Evolutionary conservation across 2,888 invertebrate species (phyloP).

Genomic region (Eupeodes luniger): DNA sequence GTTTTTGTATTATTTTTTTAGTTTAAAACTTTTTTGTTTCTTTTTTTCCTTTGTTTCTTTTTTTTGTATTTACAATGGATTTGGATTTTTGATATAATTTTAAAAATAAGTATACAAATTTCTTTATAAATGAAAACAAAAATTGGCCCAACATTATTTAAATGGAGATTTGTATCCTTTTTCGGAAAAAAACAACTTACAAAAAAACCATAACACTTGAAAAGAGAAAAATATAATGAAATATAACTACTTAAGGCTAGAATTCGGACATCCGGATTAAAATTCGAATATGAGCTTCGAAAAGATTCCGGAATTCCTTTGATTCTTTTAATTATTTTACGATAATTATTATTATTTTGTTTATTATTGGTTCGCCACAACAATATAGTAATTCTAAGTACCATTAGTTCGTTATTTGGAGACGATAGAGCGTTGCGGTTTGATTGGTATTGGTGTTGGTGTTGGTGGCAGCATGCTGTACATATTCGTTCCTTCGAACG

Average conservation of each 20-base stretch:
- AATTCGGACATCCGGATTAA: constrained; percentile 38
- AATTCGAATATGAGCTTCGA: constrained; percentile 49
- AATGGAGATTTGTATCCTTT: constrained; percentile 35
- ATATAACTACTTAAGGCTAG: constrained; percentile 72
- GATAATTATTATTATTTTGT: constrained; percentile 15
- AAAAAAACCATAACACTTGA: constrained; percentile 67
- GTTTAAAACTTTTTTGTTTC: constrained; percentile 21
- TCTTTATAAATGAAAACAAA: constrained; percentile 22
- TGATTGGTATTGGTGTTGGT: constrained; percentile 39
- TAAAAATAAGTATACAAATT: constrained; percentile 10
- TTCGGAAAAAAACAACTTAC: constrained; percentile 30
- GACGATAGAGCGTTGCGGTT: constrained; percentile 41
- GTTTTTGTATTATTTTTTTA: constrained; percentile 22
- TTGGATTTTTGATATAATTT: constrained; percentile 20
- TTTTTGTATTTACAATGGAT: constrained; percentile 59
- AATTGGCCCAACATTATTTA: constrained; percentile 53
- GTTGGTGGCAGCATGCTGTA: constrained; percentile 48
- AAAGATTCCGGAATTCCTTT: constrained; percentile 36
- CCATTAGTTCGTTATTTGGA: constrained; percentile 49
- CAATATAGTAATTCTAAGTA: constrained; percentile 44
- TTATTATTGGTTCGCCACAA: constrained; percentile 51
- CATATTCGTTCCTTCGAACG: constrained; percentile 46
- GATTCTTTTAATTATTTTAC: constrained; percentile 43
- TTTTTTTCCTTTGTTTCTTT: constrained; percentile 30
- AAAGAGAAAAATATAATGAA: constrained; percentile 37